Conservation (phyloP, 2,113 vertebrate species). For the Burhinus oedicnemus region DNA sequence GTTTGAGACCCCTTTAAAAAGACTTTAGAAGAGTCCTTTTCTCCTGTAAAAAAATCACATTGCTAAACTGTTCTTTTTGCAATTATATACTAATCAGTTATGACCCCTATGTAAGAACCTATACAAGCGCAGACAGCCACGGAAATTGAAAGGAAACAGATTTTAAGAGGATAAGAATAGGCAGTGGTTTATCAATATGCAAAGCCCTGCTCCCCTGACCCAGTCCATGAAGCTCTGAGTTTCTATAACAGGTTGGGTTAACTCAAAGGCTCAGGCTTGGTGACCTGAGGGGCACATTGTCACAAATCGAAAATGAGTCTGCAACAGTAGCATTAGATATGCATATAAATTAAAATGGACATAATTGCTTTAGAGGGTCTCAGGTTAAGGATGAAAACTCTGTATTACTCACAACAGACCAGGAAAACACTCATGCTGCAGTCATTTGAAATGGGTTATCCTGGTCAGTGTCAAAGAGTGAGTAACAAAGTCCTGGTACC, state of each 20-base stretch:
- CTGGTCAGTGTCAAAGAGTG: neutral
- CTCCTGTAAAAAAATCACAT: neutral
- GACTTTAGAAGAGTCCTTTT: neutral
- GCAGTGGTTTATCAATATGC: neutral
- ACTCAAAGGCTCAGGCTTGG: neutral
- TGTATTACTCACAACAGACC: neutral
- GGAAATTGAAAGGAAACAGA: neutral
- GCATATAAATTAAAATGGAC: neutral
- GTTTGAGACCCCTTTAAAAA: neutral
- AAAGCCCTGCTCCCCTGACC: neutral
- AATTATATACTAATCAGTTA: neutral
- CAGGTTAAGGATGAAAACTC: neutral
- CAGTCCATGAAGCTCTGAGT: neutral
- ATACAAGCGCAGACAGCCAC: fast-evolving
- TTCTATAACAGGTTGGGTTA: neutral
- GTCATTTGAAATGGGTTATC: neutral
- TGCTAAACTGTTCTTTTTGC: neutral
- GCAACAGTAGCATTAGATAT: neutral
- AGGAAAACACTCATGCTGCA: neutral
- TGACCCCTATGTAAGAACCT: neutral
- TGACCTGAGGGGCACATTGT: no score
- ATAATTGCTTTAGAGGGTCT: neutral
- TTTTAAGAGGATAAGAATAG: neutral
- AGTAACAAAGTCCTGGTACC: neutral
- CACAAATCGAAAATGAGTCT: fast-evolving